A percentile compares a stretch with the other conserved stretches of the same genome.
Evolutionary conservation across 2,797 vertebrate species (phyloP).

Genomic region (Xiphophorus birchmanni): DNA sequence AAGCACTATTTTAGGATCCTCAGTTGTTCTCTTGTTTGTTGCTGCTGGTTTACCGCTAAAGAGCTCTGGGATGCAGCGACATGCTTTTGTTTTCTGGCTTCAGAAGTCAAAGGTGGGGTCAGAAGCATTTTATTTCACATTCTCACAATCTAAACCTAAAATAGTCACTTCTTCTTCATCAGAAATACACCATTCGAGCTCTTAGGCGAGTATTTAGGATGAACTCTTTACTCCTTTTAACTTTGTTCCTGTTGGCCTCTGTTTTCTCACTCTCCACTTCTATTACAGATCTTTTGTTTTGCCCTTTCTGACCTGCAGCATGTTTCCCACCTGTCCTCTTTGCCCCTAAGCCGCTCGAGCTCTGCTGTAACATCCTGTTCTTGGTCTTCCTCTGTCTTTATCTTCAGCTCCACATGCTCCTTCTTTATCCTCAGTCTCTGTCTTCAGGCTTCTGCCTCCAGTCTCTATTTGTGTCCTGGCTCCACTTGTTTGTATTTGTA

Average conservation of each 20-base stretch:
- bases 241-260: conserved; percentile 10
- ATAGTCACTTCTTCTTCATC: background rate
- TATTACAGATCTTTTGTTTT: background rate
- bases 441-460: conserved; percentile 30
- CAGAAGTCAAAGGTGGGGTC: conserved; percentile 16
- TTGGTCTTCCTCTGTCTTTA: conserved; percentile 37
- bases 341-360: conserved; percentile 22
- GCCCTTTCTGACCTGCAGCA: conserved; percentile 11
- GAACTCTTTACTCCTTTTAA: conserved; percentile 32
- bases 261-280: conserved; percentile 5
- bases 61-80: conserved; percentile 12
- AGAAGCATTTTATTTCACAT: background rate
- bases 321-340: conserved; percentile 29
- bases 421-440: conserved; percentile 19
- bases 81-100: conserved; percentile 7
- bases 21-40: conserved; percentile 10
- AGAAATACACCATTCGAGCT: conserved; percentile 4
- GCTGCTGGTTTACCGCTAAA: conserved; percentile 11
- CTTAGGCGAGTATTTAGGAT: conserved; percentile 15
- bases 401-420: conserved; percentile 18
- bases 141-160: conserved; percentile 7
- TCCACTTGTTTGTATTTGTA: conserved; percentile 32
- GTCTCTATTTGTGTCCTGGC: conserved; percentile 33
- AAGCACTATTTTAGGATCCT: background rate
- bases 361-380: conserved; percentile 17